Conservation (phyloP, 2,113 vertebrate species). For the Triplophysa dalaica region DNA sequence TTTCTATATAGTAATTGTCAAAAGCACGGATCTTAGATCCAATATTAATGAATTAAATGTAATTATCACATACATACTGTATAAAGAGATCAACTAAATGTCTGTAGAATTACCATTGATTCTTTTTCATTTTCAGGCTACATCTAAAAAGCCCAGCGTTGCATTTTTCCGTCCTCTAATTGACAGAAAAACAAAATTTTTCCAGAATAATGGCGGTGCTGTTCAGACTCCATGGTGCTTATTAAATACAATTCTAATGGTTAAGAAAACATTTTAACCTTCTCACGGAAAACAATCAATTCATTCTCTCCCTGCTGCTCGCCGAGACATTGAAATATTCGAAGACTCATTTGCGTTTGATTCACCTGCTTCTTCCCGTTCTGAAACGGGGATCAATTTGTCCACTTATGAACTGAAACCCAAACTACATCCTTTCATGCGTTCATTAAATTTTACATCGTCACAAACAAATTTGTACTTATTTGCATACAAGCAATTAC, state of each 20-base stretch:
- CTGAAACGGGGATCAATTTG: constrained; percentile 49
- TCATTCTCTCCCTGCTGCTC: constrained; percentile 15
- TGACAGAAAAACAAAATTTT: neutral
- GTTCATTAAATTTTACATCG: constrained; percentile 53
- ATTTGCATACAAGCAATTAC: constrained; percentile 50
- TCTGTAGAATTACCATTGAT: constrained; percentile 4
- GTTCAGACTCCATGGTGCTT: constrained; percentile 14
- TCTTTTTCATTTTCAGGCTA: constrained; percentile 23
- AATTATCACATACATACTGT: neutral
- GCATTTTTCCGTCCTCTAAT: constrained; percentile 19
- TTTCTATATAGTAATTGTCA: neutral
- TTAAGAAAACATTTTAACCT: constrained; percentile 38
- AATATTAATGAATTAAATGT: neutral
- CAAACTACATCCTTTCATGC: constrained; percentile 58
- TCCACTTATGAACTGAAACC: constrained; percentile 55
- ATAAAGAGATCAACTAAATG: neutral
- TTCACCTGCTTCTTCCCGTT: constrained; percentile 17
- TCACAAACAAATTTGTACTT: constrained; percentile 54
- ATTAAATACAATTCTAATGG: constrained; percentile 32
- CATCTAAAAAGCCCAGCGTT: constrained; percentile 8
- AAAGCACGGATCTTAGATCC: neutral
- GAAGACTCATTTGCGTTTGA: constrained; percentile 36
- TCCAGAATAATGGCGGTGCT: neutral
- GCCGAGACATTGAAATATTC: constrained; percentile 30
- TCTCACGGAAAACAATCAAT: constrained; percentile 38